Conservation (phyloP, 2,888 invertebrate genomes). For the Rhagonycha lutea region DNA sequence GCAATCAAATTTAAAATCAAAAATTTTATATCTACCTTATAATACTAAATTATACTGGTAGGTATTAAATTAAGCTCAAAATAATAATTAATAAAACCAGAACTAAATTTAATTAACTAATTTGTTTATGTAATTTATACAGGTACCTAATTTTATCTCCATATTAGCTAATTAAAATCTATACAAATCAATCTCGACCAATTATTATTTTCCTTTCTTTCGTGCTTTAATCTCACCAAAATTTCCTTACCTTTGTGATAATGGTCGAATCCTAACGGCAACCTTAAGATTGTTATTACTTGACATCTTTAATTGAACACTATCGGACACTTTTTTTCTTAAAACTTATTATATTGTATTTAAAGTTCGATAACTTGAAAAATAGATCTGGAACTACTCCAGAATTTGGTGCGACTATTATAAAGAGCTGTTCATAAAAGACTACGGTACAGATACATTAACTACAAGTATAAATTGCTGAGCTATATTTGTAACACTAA, state of each 20-base stretch:
- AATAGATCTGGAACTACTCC: not conserved
- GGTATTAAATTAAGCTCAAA: not conserved
- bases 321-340: not conserved
- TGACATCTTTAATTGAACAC: not conserved
- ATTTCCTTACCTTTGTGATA: slow-evolving; percentile 63
- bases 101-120: too few species aligned
- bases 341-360: not conserved
- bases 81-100: too few species aligned
- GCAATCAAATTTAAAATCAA: not conserved
- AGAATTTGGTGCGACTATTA: slow-evolving; percentile 5
- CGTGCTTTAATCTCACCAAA: not conserved
- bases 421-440: not conserved
- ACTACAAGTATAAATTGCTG: not conserved
- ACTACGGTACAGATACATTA: not conserved
- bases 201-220: not conserved
- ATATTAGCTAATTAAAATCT: not conserved
- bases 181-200: not conserved
- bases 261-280: slow-evolving; percentile 66
- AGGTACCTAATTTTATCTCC: not conserved
- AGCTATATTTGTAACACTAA: slow-evolving; percentile 1
- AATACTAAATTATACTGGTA: not conserved
- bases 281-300: slow-evolving; percentile 60
- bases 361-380: not conserved
- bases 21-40: not conserved
- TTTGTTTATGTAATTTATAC: not conserved